Conservation (phyloP, 2,888 invertebrate species). For the Lamellibrachia satsuma region DNA sequence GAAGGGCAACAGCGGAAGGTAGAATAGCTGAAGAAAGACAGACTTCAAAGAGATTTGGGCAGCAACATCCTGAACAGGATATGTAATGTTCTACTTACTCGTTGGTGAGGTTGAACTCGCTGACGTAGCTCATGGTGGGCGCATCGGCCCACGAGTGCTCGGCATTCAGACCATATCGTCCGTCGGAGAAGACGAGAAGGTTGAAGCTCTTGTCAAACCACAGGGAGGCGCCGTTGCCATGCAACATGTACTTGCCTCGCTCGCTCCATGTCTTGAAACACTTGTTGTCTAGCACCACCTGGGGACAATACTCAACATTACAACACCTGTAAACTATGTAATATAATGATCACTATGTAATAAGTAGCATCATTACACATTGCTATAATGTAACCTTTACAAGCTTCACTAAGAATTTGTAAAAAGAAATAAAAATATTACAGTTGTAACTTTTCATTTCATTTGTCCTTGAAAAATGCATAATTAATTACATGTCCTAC, state of each 20-base stretch:
- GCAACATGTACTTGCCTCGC: conserved; percentile 64
- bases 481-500: no score
- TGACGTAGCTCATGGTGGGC: conserved; percentile 67
- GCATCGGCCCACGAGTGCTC: conserved; percentile 69
- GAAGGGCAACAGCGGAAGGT: no score
- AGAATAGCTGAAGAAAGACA: no score
- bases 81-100: conserved; percentile 61
- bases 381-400: no score
- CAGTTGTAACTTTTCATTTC: no score
- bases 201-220: conserved; percentile 69
- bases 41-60: no score
- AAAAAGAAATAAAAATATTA: no score
- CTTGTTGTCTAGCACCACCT: conserved; percentile 61
- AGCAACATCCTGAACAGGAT: not conserved
- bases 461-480: no score
- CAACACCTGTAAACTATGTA: not conserved
- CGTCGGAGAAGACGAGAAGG: conserved; percentile 65
- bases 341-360: not conserved
- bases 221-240: conserved; percentile 65
- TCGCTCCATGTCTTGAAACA: conserved; percentile 56
- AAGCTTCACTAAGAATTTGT: no score
- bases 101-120: conserved; percentile 66
- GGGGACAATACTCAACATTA: conserved; percentile 14
- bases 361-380: no score
- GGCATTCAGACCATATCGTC: conserved; percentile 67